Evolutionary conservation across 2,888 invertebrate genomes (phyloP), one percentile per base, ranked within the genome.

Genomic region (Diadegma fenestrale): DNA sequence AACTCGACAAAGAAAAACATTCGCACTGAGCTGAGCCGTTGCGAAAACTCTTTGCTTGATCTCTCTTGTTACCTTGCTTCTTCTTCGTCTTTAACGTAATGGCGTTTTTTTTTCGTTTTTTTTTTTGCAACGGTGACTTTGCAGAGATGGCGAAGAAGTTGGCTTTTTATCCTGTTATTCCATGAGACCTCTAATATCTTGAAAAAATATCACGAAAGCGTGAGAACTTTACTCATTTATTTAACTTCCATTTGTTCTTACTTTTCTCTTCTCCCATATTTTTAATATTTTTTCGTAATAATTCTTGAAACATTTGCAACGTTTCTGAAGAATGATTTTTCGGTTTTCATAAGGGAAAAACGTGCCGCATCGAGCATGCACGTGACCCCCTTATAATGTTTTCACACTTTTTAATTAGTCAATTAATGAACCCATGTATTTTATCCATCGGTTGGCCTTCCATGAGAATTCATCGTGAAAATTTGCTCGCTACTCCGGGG

Each of bases 101-200:
- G 64, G 19, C 14, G 30, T 41, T 77, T 58, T 45, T 41, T 22
- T 66, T 41, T 77, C 48, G 37, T 41, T 22, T 66, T 48, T 45
- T 54, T 37, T 78, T 51, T 69, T 75, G 73, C 63, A 58, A 26
- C 58, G 79, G 76, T 69, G 76, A 85, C 71, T 82, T 68, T 48
- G 48, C 37, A 14, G 51, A 61, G 66, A 30, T 63, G 58, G 72
- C 58, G 12, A 66, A 68, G 61, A 78, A 43, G 51, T 43, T 19
- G 41, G 41, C 22, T 19, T 54, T 66, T 79, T 73, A 22, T 64
- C 41, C 63, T 82, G 75, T 85, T 85, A 82, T 82, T 79, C 64
- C 64, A 85, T 79, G 81, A 77, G 68, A 81, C 77, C 81, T 54
- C 72, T 78, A 79, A 85, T 82, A 75, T 76, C 69, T 79, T 75